A percentile compares a stretch with the other conserved stretches of the same genome.
These are phyloP conservation scores for Sisyra terminalis DNA, from an alignment of 2,888 invertebrate genomes.

Conservation along the genomic window DNA sequence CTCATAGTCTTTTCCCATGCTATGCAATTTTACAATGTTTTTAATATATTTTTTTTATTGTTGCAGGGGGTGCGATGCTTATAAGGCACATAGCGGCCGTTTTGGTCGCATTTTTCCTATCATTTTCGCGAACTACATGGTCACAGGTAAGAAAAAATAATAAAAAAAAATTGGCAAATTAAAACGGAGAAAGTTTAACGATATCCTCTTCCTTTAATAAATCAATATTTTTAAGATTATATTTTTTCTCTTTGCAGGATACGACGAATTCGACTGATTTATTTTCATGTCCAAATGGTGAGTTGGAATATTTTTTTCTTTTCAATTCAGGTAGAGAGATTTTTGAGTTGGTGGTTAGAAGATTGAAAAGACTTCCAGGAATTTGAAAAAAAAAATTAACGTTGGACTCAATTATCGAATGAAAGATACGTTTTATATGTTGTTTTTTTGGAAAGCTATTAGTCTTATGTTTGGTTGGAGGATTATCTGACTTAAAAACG, in stretches of 20 bases:
- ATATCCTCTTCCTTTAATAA: neutral
- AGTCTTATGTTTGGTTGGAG: too few relatives aligned
- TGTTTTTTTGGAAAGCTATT: too few relatives aligned
- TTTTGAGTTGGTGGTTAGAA: neutral
- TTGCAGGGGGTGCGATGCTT: slow-evolving; percentile 53
- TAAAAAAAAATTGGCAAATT: neutral
- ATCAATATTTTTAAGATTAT: slow-evolving; percentile 6
- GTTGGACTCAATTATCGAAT: too few relatives aligned
- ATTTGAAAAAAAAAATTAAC: too few relatives aligned
- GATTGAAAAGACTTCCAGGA: too few relatives aligned
- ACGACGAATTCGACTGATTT: slow-evolving; percentile 29
- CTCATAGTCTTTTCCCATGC: too few relatives aligned
- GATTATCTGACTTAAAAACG: too few relatives aligned
- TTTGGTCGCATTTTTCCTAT: slow-evolving; percentile 45
- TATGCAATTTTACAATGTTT: slow-evolving; percentile 13
- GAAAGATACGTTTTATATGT: too few relatives aligned
- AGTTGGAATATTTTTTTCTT: slow-evolving; percentile 25
- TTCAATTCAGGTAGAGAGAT: neutral
- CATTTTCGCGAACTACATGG: slow-evolving; percentile 35
- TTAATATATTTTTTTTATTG: slow-evolving; percentile 24
- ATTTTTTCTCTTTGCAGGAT: slow-evolving; percentile 38
- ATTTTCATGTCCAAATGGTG: slow-evolving; percentile 58
- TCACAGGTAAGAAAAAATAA: slow-evolving; percentile 37
- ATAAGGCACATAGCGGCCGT: slow-evolving; percentile 55
- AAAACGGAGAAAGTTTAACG: neutral